Evolutionary conservation across 2,113 vertebrate species (phyloP).

Genomic region (Meleagris gallopavo): DNA sequence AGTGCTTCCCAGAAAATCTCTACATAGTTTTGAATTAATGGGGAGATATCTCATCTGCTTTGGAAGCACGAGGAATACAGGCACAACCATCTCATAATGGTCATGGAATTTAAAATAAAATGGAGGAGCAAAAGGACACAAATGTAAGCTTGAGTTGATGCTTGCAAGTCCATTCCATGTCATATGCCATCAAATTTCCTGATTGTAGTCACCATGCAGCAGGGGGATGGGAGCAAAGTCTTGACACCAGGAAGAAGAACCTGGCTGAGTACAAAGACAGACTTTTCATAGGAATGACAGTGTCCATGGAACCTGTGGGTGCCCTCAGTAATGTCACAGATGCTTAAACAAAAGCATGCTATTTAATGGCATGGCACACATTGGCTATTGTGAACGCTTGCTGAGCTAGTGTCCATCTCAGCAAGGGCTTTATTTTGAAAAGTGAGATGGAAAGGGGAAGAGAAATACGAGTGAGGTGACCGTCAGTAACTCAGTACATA

Average conservation of each 20-base stretch:
- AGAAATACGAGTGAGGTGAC: neutral
- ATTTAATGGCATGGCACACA: rapidly evolving
- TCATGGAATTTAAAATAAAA: neutral
- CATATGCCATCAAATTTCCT: neutral
- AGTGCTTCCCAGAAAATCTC: constrained; percentile 42
- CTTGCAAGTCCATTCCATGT: neutral
- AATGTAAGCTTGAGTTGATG: neutral
- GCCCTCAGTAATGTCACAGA: neutral
- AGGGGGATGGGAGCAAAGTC: neutral
- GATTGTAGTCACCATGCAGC: neutral
- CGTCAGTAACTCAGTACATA: neutral
- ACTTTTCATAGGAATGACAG: neutral
- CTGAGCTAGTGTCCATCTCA: neutral
- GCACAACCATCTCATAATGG: neutral
- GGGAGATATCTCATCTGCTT: constrained; percentile 8
- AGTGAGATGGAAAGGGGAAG: neutral
- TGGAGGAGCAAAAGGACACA: neutral
- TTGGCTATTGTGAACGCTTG: neutral
- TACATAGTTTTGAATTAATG: constrained; percentile 18
- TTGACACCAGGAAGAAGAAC: neutral
- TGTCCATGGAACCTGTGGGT: neutral
- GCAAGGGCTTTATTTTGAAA: neutral
- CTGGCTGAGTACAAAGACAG: neutral
- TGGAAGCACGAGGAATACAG: neutral
- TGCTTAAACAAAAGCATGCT: neutral